These are phyloP conservation scores for Emydura subglobosa DNA, from an alignment of 2,113 vertebrate genomes.

Conservation along the genomic window DNA sequence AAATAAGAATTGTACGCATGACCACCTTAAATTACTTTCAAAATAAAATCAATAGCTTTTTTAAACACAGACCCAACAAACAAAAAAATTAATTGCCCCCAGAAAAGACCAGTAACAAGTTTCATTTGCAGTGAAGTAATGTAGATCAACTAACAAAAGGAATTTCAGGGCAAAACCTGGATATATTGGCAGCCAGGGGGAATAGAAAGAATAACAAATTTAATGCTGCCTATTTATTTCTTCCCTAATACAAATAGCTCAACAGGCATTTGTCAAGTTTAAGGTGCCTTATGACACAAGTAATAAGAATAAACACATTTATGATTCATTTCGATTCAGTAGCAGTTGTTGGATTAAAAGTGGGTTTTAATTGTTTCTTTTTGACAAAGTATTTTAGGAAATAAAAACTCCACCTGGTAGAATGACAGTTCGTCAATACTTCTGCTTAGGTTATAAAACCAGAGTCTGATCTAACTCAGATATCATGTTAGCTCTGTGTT, in stretches of 20 bases:
- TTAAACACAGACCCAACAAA: constrained; percentile 55
- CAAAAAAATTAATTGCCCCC: constrained; percentile 27
- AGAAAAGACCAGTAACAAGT: constrained; percentile 37
- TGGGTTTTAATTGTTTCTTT: constrained; percentile 19
- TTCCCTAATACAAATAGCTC: constrained; percentile 6
- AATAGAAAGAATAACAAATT: not conserved
- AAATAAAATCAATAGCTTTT: constrained; percentile 78
- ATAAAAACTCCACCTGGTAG: not conserved
- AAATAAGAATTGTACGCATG: constrained; percentile 55
- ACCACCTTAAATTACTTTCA: constrained; percentile 71
- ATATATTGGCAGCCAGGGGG: not conserved
- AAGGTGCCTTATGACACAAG: constrained; percentile 26
- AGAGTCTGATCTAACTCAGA: not conserved
- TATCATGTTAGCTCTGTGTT: not conserved
- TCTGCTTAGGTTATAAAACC: not conserved
- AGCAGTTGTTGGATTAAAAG: not conserved
- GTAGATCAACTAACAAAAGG: constrained; percentile 12
- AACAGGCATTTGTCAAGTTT: not conserved
- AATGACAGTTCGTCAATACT: constrained; percentile 14
- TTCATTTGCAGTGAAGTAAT: constrained; percentile 49
- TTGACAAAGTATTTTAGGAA: constrained; percentile 34
- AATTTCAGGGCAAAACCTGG: not conserved
- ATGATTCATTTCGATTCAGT: not conserved
- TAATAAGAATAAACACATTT: not conserved
- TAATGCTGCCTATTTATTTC: not conserved